Percentiles rank a stretch among this genome's conserved stretches.
These are phyloP conservation scores for Thelaira solivaga DNA, from an alignment of 2,888 invertebrate species.

Conservation along the genomic window DNA sequence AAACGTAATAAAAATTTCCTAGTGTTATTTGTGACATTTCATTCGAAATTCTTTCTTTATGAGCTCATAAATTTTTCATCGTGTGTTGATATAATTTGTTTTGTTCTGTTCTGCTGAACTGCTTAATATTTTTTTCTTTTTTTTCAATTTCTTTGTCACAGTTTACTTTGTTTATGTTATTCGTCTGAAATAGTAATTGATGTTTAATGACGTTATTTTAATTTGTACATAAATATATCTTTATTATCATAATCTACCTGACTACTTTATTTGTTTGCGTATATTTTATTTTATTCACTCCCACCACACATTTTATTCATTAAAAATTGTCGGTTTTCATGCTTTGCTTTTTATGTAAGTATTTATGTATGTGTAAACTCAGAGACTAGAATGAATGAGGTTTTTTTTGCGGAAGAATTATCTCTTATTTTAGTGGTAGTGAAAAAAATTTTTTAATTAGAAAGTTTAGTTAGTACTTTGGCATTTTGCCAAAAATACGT, in stretches of 20 bases:
- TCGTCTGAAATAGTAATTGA: background rate
- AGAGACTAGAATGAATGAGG: slow-evolving; percentile 2
- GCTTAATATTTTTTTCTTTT: slow-evolving; percentile 14
- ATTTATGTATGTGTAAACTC: background rate
- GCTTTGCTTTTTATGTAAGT: background rate
- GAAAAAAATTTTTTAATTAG: background rate
- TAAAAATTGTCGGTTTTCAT: background rate
- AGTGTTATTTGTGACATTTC: too few relatives aligned
- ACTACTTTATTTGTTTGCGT: background rate
- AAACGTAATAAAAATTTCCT: too few relatives aligned
- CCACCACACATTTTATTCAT: background rate
- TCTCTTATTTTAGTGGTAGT: background rate
- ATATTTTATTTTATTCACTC: too few relatives aligned
- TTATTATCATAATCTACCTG: slow-evolving; percentile 19
- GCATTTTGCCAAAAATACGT: too few relatives aligned
- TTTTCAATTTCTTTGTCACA: background rate
- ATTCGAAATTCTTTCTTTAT: too few relatives aligned
- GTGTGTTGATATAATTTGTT: too few relatives aligned
- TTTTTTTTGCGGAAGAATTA: background rate
- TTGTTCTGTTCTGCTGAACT: background rate
- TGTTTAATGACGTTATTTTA: background rate
- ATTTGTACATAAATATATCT: background rate
- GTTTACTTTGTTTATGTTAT: background rate
- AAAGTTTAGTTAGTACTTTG: background rate
- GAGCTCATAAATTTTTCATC: too few relatives aligned